These are phyloP conservation scores for Acleris sparsana DNA, from an alignment of 2,888 invertebrate species.

Conservation along the genomic window DNA sequence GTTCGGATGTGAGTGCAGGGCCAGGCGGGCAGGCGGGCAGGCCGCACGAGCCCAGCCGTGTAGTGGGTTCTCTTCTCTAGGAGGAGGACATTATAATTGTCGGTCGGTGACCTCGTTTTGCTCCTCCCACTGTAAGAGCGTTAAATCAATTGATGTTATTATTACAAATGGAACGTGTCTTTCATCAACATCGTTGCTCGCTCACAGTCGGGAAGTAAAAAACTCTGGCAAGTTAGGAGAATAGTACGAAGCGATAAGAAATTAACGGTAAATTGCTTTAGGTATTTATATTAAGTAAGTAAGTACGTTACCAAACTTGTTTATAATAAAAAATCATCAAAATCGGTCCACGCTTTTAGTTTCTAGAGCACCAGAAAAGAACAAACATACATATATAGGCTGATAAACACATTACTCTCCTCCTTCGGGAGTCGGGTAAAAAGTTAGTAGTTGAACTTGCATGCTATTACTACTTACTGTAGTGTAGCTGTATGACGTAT, in stretches of 20 bases:
- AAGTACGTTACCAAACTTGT: too few relatives aligned
- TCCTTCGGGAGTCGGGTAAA: too few relatives aligned
- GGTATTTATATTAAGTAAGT: not conserved
- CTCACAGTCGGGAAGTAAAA: slow-evolving; percentile 60
- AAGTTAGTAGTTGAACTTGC: not conserved
- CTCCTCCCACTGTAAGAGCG: slow-evolving; percentile 81
- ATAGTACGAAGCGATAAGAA: not conserved
- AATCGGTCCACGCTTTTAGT: too few relatives aligned
- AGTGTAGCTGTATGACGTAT: not conserved
- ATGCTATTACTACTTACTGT: not conserved
- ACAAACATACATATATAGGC: too few relatives aligned
- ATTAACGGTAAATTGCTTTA: not conserved
- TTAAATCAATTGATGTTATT: slow-evolving; percentile 83
- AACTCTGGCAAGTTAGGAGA: slow-evolving; percentile 11
- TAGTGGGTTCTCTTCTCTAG: slow-evolving; percentile 60
- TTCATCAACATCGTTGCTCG: slow-evolving; percentile 60
- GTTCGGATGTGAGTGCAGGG: slow-evolving; percentile 2
- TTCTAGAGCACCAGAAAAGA: too few relatives aligned
- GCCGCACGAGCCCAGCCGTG: slow-evolving; percentile 26
- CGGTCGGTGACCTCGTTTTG: slow-evolving; percentile 79
- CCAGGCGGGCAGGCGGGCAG: not conserved
- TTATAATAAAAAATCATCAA: too few relatives aligned
- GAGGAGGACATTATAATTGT: slow-evolving; percentile 75
- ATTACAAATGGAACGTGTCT: slow-evolving; percentile 79
- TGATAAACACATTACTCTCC: too few relatives aligned